These are phyloP conservation scores for Rhabdophis nuchalis DNA, from an alignment of 2,797 vertebrate genomes.

Conservation along the genomic window DNA sequence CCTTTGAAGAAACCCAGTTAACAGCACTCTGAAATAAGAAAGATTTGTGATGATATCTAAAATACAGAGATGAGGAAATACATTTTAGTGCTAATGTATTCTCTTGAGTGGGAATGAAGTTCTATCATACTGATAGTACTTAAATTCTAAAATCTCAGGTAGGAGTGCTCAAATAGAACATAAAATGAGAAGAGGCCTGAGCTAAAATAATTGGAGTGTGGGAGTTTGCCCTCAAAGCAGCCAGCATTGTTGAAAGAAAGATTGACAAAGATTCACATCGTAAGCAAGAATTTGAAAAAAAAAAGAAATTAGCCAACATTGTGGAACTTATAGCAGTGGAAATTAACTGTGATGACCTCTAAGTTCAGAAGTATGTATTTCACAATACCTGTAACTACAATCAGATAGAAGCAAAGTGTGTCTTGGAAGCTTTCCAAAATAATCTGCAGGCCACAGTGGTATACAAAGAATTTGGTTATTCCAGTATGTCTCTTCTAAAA, in stretches of 20 bases:
- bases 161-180: background rate
- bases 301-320: background rate
- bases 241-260: background rate
- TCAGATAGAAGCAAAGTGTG: background rate
- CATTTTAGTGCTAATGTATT: constrained; percentile 4
- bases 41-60: constrained; percentile 15
- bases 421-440: background rate
- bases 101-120: background rate
- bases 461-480: background rate
- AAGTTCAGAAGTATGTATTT: background rate
- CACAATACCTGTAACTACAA: background rate
- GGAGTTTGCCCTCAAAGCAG: background rate
- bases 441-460: background rate
- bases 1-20: constrained; percentile 27
- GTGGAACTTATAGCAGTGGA: background rate
- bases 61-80: constrained; percentile 4
- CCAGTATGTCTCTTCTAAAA: background rate
- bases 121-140: background rate
- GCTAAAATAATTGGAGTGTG: background rate
- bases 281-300: background rate
- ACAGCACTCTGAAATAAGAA: constrained; percentile 26
- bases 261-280: no score
- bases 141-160: background rate
- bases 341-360: background rate
- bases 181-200: background rate